phyloP scores from a whole-genome alignment of 2,888 invertebrate genomes.

The Drosophila subsilvestris region DNA sequence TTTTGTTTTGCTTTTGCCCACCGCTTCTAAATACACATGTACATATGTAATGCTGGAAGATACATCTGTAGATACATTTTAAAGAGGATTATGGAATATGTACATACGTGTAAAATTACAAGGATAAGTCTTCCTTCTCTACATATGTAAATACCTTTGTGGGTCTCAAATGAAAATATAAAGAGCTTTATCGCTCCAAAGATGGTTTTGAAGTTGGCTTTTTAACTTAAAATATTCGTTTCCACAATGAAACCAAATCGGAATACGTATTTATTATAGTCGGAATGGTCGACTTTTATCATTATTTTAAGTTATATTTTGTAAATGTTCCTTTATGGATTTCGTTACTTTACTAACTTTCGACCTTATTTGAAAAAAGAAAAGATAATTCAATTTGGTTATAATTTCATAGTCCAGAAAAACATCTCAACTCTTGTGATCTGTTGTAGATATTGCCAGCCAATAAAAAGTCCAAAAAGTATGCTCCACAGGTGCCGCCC shows the following conservation, averaged over 20 bases:
- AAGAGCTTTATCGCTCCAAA: no score
- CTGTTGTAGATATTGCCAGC: conserved; percentile 79
- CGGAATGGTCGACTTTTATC: neutral
- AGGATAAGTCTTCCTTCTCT: no score
- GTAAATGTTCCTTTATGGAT: neutral
- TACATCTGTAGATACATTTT: no score
- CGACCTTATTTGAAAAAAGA: neutral
- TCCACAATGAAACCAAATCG: neutral
- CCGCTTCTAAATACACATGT: no score
- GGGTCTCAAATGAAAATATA: no score
- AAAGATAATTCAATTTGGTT: neutral
- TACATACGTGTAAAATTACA: no score
- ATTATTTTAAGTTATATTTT: conserved; percentile 3
- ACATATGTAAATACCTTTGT: no score
- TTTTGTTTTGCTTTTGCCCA: no score
- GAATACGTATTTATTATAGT: neutral
- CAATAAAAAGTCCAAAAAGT: conserved; percentile 80
- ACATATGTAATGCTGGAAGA: no score
- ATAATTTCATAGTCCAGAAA: conserved; percentile 22
- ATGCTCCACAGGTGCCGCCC: conserved; percentile 62
- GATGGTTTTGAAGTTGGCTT: no score
- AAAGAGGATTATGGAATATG: no score
- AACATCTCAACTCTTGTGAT: conserved; percentile 54
- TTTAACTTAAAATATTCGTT: no score
- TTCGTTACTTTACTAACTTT: neutral